Base-by-base conservation (phyloP, 1,140 invertebrate genomes). In the Tetramorium parvispinum region DNA sequence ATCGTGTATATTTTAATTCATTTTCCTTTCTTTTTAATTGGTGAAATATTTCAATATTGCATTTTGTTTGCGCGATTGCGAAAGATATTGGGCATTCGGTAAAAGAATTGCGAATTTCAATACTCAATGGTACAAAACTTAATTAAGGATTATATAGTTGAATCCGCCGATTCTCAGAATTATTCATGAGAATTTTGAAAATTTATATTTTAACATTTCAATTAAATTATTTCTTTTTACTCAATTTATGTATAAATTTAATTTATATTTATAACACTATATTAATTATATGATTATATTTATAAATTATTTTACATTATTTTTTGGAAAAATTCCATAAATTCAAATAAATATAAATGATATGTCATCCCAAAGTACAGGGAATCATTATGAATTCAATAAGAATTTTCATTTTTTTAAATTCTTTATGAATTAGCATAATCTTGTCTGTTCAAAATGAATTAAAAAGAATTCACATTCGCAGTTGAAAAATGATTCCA, bases 81-180 rank as follows among this genome's bases (percentile, higher is more conserved):
- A 18, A 51, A 37, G 11, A 65, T 65, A 13, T 53, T 32, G 13
- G 5, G 73, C 57, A 73, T 32, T 73, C 7, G 24, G 55, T 70
- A 49, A 59, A n/a, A 53, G 5, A 70, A 49, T 73, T 43, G 40
- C 2, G 27, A 24, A 46, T 46, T 71, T 59, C 16, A 83, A 61
- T 75, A 75, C 53, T 75, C 18, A 59, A 7, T 21, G 13, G 37
- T 83, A 83, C 13, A 83, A 83, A 83, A 83, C 68, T 82, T 81
- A 81, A 51, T 81, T 75, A 75, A 81, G 70, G 21, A 18, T 27
- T 79, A 81, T 37, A 81, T 57, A 2, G 6, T 59, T n/a, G 18
- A 71, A 75, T 3, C 68, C 68, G 53, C 32, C 79, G 43, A 83
- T 83, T 83, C 24, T 68, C 68, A 59, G 18, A 79, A 13, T 43